A percentile compares a stretch with the other conserved stretches of the same genome.
These are phyloP conservation scores for Oxycera nigricornis DNA, from an alignment of 2,888 invertebrate genomes.

Conservation along the genomic window DNA sequence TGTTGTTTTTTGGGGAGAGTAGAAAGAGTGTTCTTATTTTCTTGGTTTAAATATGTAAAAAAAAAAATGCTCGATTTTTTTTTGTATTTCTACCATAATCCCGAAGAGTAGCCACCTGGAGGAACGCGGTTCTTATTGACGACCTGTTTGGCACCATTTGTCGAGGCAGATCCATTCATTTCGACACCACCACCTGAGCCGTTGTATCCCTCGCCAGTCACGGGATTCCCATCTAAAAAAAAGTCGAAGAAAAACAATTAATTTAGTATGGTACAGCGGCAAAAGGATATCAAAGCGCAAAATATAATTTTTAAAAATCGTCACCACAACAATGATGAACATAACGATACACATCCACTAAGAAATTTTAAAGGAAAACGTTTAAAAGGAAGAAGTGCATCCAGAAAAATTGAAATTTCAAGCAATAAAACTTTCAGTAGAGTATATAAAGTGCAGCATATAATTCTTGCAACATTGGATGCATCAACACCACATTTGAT, in stretches of 20 bases:
- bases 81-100: constrained; percentile 59
- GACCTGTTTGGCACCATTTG: constrained; percentile 59
- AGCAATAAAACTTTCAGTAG: no score
- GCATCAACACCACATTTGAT: no score
- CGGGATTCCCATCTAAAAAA: constrained; percentile 64
- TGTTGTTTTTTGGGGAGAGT: neutral
- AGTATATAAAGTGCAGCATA: no score
- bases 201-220: constrained; percentile 65
- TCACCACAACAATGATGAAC: no score
- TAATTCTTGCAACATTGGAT: no score
- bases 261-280: no score
- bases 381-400: no score
- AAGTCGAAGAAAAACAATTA: constrained; percentile 28
- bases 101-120: constrained; percentile 62
- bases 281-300: no score
- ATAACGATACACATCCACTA: no score
- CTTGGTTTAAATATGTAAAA: neutral
- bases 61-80: neutral
- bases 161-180: constrained; percentile 54
- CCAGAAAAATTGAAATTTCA: no score
- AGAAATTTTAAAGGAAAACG: no score
- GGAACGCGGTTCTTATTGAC: constrained; percentile 63
- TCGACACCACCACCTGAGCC: constrained; percentile 57
- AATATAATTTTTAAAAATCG: no score
- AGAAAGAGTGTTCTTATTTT: constrained; percentile 17